phyloP scores from a whole-genome alignment of 2,797 vertebrate genomes.

The Rhynchonycteris naso region DNA sequence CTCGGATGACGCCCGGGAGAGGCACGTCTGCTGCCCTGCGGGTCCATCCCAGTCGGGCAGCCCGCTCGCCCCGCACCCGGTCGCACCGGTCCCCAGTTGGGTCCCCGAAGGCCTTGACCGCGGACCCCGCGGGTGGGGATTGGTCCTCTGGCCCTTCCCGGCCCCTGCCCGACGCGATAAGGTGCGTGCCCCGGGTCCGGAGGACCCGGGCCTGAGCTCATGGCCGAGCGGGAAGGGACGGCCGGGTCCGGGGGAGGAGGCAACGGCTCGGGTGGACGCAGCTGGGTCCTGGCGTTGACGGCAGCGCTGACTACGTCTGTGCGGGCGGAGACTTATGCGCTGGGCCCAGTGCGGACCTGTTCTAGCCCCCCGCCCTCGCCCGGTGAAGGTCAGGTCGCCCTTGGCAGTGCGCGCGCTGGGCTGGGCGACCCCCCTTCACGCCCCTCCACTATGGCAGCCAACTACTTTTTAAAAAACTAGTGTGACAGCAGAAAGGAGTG shows the following conservation, averaged over 20 bases:
- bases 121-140: neutral
- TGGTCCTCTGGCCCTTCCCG: neutral
- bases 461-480: neutral
- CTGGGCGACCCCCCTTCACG: neutral
- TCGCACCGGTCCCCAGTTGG: neutral
- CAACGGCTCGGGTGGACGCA: neutral
- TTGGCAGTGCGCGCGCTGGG: constrained; percentile 59
- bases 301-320: neutral
- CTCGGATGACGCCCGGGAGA: neutral
- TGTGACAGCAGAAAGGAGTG: constrained; percentile 27
- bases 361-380: neutral
- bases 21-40: neutral
- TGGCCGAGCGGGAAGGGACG: neutral
- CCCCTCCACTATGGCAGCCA: neutral
- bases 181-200: neutral
- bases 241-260: neutral
- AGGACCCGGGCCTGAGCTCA: neutral
- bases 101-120: neutral
- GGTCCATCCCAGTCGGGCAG: neutral
- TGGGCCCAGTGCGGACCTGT: neutral
- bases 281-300: neutral
- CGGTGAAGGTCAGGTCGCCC: constrained; percentile 78
- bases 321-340: neutral
- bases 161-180: neutral
- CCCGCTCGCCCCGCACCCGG: neutral